A percentile compares a stretch with the other conserved stretches of the same genome.
These are phyloP conservation scores for Ptychoptera albimana DNA, from an alignment of 2,888 invertebrate species.

Conservation along the genomic window DNA sequence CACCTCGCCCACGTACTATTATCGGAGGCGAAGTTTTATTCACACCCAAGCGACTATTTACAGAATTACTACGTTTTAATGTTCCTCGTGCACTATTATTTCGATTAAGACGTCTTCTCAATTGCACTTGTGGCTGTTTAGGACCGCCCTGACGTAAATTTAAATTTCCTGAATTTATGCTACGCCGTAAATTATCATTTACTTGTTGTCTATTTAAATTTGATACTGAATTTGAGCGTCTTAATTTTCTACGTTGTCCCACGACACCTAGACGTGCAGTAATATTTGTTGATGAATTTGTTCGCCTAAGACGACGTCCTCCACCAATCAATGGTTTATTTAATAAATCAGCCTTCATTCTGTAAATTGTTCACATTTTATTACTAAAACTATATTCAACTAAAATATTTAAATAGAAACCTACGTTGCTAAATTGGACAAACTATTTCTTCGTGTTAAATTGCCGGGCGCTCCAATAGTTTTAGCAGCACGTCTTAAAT, in stretches of 20 bases:
- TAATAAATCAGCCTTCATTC: constrained; percentile 30
- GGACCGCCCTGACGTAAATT: neutral
- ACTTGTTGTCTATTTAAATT: neutral
- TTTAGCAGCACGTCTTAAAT: constrained; percentile 20
- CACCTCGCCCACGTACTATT: constrained; percentile 16
- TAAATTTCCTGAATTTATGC: neutral
- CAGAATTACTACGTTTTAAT: constrained; percentile 7
- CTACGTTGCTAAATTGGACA: constrained; percentile 30
- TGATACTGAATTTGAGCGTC: constrained; percentile 1
- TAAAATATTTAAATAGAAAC: constrained; percentile 15
- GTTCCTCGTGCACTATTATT: constrained; percentile 7
- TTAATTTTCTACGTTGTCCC: constrained; percentile 18
- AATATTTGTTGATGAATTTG: constrained; percentile 18
- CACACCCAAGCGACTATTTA: constrained; percentile 7
- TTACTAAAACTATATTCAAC: constrained; percentile 10
- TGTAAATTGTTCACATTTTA: constrained; percentile 13
- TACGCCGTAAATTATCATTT: neutral
- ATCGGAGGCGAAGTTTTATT: constrained; percentile 7
- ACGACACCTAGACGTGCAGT: constrained; percentile 20
- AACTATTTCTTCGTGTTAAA: constrained; percentile 24
- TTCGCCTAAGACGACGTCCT: constrained; percentile 15
- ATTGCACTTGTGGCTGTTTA: constrained; percentile 2
- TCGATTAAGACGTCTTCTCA: constrained; percentile 5
- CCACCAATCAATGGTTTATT: neutral
- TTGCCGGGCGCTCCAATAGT: constrained; percentile 25